A percentile compares a stretch with the other conserved stretches of the same genome.
These are phyloP conservation scores for Heliconius himera DNA, from an alignment of 1,140 invertebrate genomes.

Conservation along the genomic window DNA sequence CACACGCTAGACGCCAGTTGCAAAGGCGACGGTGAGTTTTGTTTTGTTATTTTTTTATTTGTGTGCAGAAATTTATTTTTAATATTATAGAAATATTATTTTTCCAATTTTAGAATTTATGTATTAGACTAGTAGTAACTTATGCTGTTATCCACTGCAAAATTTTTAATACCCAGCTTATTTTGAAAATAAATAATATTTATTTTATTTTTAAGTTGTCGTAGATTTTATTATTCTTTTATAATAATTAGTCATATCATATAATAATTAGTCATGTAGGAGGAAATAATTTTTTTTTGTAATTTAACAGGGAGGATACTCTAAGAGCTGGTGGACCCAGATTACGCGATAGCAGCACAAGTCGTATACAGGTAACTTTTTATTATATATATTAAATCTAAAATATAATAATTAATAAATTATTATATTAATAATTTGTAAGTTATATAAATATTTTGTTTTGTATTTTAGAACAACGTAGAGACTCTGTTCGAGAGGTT, in stretches of 20 bases:
- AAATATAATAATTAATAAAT: no score
- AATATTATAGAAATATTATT: no score
- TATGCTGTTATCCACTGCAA: no score
- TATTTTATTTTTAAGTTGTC: no score
- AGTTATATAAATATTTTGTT: not conserved
- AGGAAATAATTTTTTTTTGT: not conserved
- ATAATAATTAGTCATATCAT: no score
- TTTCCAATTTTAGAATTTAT: no score
- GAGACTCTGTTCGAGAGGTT: conserved; percentile 36
- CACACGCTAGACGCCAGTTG: conserved; percentile 46
- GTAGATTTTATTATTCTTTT: no score
- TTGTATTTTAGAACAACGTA: conserved; percentile 31
- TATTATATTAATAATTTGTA: not conserved
- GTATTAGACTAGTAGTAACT: no score
- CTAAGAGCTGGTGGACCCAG: conserved; percentile 24
- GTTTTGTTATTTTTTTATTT: not conserved
- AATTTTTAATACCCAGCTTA: no score
- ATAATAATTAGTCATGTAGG: no score
- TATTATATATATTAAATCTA: not conserved
- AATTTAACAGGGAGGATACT: conserved; percentile 24
- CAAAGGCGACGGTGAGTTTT: conserved; percentile 47
- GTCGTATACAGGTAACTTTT: conserved; percentile 18
- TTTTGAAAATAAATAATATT: no score
- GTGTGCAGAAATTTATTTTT: not conserved
- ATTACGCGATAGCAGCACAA: conserved; percentile 7